Base-by-base conservation (phyloP, 2,888 invertebrate species). In the Halocaridina rubra region DNA sequence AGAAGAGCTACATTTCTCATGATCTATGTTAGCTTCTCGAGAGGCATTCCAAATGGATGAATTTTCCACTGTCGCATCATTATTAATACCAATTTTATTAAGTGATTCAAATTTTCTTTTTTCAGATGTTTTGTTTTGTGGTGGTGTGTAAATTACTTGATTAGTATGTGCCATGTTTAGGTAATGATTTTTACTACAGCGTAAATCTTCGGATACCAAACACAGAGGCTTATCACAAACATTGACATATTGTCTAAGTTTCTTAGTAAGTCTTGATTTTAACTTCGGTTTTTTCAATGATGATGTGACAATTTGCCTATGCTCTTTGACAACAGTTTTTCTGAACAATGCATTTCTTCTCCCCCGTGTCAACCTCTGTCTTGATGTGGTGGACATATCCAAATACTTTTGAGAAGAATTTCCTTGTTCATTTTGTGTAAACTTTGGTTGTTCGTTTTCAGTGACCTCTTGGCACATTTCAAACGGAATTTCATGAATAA, bases 401-500 rank as follows among this genome's bases (percentile, higher is more conserved):
- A 80, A 29, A 27, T 80, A 80, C 22, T 72, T 80, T 2, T 61
- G 30, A 8, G 59, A 22, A 2, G n/a, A 24, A 57, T n/a, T n/a
- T n/a, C 16, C 53, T 10, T 27, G 27, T 10, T 22, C 46, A 7
- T 29, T 10, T 39, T 13, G 27, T 27, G 53, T 5, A 13, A 22
- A 22, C 27, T n/a, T 13, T 2, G 78, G 3, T 53, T 24, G 32
- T 32, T 10, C n/a, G 10, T 3, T 57, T 19, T 29, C 16, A 0
- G 30, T 13, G 24, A n/a, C 22, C 19, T 19, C 76, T 10, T 8
- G 76, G 22, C 24, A n/a, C 22, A 22, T n/a, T 2, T 61, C 72
- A 16, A 22, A 24, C 19, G 80, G 61, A 3, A 74, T 24, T 30
- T 80, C 80, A 24, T 80, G 80, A 33, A 80, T 80, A 27, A 80